Conservation (phyloP, 2,888 invertebrate genomes). For the Folsomia manolachei region DNA sequence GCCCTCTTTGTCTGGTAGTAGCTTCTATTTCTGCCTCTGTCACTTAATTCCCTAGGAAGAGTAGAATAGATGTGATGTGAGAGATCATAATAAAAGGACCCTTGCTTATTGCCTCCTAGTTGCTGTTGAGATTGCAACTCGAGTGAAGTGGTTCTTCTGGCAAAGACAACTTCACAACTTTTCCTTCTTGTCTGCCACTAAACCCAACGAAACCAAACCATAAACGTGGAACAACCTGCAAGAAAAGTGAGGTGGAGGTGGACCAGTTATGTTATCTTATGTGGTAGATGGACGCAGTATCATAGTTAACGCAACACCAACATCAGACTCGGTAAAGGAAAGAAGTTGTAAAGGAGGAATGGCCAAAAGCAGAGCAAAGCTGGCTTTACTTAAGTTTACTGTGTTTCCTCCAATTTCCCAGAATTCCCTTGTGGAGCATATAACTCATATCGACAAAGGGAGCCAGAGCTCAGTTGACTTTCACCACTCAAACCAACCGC, state of each 20-base stretch:
- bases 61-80: too few species aligned
- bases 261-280: too few species aligned
- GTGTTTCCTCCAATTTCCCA: slow-evolving; percentile 1
- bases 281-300: not conserved
- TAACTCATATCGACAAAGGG: slow-evolving; percentile 8
- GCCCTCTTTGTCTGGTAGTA: too few species aligned
- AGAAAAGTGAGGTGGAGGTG: not conserved
- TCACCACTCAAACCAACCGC: slow-evolving; percentile 1
- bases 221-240: not conserved
- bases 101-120: not conserved
- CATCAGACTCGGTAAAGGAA: too few species aligned
- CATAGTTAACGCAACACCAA: not conserved
- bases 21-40: too few species aligned
- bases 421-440: slow-evolving; percentile 18
- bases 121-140: not conserved
- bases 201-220: too few species aligned
- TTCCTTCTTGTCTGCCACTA: not conserved
- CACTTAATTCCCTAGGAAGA: too few species aligned
- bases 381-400: not conserved
- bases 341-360: too few species aligned
- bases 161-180: not conserved
- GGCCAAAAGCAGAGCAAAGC: not conserved
- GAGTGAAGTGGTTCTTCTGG: not conserved
- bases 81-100: not conserved
- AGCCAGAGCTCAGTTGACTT: slow-evolving; percentile 15